These are phyloP conservation scores for Chloebia gouldiae DNA, from an alignment of 2,113 vertebrate species.

Conservation along the genomic window DNA sequence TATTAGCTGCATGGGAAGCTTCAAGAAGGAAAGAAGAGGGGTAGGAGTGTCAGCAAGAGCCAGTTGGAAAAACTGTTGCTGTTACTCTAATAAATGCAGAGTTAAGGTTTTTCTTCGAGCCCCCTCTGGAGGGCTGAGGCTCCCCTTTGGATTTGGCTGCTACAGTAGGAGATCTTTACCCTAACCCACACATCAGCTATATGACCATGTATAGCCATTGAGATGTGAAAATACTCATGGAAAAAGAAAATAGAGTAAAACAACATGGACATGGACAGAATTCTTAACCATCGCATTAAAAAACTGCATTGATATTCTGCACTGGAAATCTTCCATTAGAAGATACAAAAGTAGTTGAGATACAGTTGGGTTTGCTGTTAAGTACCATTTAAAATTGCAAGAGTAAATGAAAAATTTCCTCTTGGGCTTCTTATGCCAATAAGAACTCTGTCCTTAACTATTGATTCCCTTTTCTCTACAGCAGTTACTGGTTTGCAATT, in stretches of 20 bases:
- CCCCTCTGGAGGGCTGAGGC: background rate
- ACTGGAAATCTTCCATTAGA: background rate
- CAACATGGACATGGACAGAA: background rate
- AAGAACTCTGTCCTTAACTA: background rate
- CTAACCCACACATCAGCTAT: background rate
- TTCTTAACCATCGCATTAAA: background rate
- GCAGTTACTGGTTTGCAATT: background rate
- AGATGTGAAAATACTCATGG: background rate
- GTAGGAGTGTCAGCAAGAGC: background rate
- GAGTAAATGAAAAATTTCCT: background rate
- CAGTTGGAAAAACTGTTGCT: background rate
- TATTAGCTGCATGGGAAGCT: background rate
- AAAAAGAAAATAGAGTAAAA: background rate
- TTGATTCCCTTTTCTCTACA: background rate
- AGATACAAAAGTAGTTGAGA: background rate
- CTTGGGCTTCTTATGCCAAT: background rate
- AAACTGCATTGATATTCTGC: background rate
- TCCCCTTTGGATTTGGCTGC: background rate
- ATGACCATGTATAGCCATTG: fast-evolving
- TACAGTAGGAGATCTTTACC: background rate
- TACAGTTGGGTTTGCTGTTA: background rate
- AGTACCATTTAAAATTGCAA: background rate
- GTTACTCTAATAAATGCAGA: background rate
- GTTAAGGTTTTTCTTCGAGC: background rate
- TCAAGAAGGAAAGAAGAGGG: background rate